phyloP scores from a whole-genome alignment of 2,888 invertebrate species.

The Cryptus viduatorius region DNA sequence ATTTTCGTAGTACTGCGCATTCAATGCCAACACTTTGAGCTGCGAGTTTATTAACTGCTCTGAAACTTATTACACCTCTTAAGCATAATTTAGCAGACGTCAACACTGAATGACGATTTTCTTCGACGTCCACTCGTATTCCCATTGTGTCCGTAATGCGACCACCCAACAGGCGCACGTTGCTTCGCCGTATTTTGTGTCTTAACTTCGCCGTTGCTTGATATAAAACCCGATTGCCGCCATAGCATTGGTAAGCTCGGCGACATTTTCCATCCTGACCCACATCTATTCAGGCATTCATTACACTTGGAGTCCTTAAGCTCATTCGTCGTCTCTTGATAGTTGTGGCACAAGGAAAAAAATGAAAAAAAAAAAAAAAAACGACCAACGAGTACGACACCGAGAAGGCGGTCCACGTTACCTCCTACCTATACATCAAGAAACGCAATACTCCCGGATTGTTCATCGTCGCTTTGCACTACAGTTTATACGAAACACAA shows the following conservation, averaged over 20 bases:
- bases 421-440: neutral
- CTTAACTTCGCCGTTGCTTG: too few relatives aligned
- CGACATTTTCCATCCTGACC: conserved; percentile 63
- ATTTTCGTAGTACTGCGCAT: too few relatives aligned
- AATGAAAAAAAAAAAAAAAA: conserved; percentile 25
- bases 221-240: conserved; percentile 27
- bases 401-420: conserved; percentile 10
- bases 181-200: conserved; percentile 21
- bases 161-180: neutral
- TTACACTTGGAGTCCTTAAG: conserved; percentile 58
- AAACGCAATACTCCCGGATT: neutral
- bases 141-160: too few relatives aligned
- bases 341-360: neutral
- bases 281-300: conserved; percentile 66
- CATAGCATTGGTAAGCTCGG: conserved; percentile 19
- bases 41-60: too few relatives aligned
- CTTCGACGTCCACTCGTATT: neutral
- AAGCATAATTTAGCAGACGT: too few relatives aligned
- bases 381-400: neutral
- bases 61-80: too few relatives aligned
- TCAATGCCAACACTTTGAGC: too few relatives aligned
- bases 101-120: conserved; percentile 7
- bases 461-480: neutral
- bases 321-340: conserved; percentile 43
- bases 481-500: conserved; percentile 3